Evolutionary conservation across 2,797 vertebrate genomes (phyloP).

Genomic region (Pachyuromys duprasi): DNA sequence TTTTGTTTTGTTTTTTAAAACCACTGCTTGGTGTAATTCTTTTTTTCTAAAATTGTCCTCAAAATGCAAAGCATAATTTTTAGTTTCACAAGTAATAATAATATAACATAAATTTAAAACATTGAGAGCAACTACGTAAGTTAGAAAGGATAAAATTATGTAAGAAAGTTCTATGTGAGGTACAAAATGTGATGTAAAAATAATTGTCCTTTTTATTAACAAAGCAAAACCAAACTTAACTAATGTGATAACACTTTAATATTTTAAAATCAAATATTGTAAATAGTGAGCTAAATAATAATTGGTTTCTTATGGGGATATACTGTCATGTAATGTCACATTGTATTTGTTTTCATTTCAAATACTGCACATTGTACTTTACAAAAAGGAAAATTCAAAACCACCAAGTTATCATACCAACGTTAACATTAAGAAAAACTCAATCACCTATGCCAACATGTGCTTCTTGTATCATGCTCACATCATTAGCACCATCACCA

Average conservation of each 20-base stretch:
- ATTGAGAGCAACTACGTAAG: background rate
- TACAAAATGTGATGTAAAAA: conserved; percentile 27
- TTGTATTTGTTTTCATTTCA: conserved; percentile 43
- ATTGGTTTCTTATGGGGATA: background rate
- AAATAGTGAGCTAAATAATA: conserved; percentile 18
- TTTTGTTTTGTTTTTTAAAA: conserved; percentile 24
- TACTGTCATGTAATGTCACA: background rate
- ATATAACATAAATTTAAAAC: conserved; percentile 33
- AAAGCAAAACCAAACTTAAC: background rate
- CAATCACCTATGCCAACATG: conserved; percentile 97
- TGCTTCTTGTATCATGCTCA: conserved; percentile 99
- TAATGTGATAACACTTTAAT: conserved; percentile 7
- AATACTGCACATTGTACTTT: conserved; percentile 7
- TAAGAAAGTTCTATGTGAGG: background rate
- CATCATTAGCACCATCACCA: conserved; percentile 98
- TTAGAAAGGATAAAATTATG: conserved; percentile 46
- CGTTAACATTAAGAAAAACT: conserved; percentile 48
- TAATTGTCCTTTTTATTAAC: conserved; percentile 35
- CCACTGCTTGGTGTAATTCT: background rate
- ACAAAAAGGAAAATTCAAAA: conserved; percentile 55
- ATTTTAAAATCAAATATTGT: conserved; percentile 54
- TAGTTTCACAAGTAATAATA: background rate
- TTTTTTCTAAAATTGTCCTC: conserved; percentile 30
- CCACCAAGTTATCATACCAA: conserved; percentile 18
- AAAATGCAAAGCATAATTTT: conserved; percentile 29